Evolutionary conservation across 2,888 invertebrate species (phyloP), one percentile per base, ranked within the genome.

Genomic region (Drosophila mayaguana): DNA sequence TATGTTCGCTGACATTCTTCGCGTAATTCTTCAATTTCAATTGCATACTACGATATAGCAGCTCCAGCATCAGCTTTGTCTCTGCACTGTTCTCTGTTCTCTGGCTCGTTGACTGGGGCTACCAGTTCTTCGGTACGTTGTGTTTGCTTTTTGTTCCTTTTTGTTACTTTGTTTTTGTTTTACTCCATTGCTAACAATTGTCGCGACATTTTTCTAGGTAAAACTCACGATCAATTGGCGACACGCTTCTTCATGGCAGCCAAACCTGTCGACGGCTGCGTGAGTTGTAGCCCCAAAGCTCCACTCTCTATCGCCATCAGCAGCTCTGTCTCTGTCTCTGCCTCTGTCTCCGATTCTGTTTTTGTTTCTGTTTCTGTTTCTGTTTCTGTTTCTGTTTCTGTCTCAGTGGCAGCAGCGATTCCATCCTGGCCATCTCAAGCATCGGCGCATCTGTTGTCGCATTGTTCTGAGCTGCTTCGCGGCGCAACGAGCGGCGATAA

Each of bases 201-300:
- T 91, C 91, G 91, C 91, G 91, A 91, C 91, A 91, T 91, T 91
- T 91, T 91, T 91, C 91, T 92, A 91, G 90, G 91, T 92, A 91
- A 91, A 89, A 85, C 91, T 91, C 91, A 91, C 91, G 91, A 90
- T 90, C 91, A 91, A 91, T 91, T 91, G 91, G 91, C 91, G 91
- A 91, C 91, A 91, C 91, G 91, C 91, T 91, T 91, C 92, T 91
- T 80, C 80, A 83, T 78, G 83, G 89, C 88, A 82, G 81, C 77
- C 66, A 77, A 79, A 71, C 81, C 81, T 81, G 80, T 77, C 78
- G 73, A 54, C 71, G 67, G 62, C 77, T 85, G 87, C 84, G 79
- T 85, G 86, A 82, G 73, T 77, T 83, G 77, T 83, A 72, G 72
- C 69, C 68, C 60, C 56, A 76, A 66, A 56, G 55, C 28, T 43